A percentile compares a stretch with the other conserved stretches of the same genome.
Conservation (phyloP, 1,140 invertebrate genomes). For the Neoseiulus cucumeris region DNA sequence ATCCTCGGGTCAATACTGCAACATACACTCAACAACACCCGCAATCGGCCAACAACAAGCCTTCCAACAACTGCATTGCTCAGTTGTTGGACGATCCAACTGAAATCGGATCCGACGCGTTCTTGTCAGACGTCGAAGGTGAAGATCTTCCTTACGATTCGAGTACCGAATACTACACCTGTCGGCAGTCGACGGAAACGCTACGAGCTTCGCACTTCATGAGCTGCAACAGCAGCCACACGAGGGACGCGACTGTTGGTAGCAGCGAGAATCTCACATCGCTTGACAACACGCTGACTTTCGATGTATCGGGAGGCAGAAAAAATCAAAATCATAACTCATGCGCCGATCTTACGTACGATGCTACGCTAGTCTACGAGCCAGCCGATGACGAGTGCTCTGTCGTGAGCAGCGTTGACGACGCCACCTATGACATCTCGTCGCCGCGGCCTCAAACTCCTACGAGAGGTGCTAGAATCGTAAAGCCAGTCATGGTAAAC, state of each 20-base stretch:
- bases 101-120: slow-evolving; percentile 7
- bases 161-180: slow-evolving; percentile 1
- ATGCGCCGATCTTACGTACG: neutral
- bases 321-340: neutral
- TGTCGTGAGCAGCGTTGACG: slow-evolving; percentile 11
- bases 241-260: slow-evolving; percentile 5
- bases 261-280: slow-evolving; percentile 10
- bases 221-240: slow-evolving; percentile 6
- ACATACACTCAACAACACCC: neutral
- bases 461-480: slow-evolving; percentile 6
- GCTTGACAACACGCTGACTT: slow-evolving; percentile 7
- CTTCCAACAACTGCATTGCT: neutral
- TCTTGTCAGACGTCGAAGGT: neutral
- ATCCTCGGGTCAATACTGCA: neutral
- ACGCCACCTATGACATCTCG: slow-evolving; percentile 12
- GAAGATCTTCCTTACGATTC: slow-evolving; percentile 5
- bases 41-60: neutral
- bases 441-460: neutral
- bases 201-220: neutral
- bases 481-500: neutral
- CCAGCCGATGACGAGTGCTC: slow-evolving; percentile 9
- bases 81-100: neutral
- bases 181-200: neutral
- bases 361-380: slow-evolving; percentile 6
- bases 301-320: neutral